A percentile compares a stretch with the other conserved stretches of the same genome.
phyloP scores from a whole-genome alignment of 2,113 vertebrate species.

The Astur gentilis region DNA sequence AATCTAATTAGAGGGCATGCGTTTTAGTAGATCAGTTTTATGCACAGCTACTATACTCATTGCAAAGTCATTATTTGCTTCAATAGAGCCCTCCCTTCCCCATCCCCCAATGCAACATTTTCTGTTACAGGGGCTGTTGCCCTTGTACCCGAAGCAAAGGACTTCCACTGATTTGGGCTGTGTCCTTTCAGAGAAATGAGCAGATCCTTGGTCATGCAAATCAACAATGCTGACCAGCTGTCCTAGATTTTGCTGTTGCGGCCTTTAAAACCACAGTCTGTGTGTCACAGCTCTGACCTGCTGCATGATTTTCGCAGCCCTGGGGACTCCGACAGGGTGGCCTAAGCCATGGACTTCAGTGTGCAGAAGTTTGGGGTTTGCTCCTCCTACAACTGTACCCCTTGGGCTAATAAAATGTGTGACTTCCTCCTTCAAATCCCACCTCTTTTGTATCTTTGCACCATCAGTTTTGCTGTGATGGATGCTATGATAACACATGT shows the following conservation, averaged over 20 bases:
- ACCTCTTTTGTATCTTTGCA: neutral
- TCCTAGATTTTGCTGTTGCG: neutral
- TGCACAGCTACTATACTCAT: neutral
- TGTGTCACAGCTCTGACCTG: neutral
- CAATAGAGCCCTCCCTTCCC: neutral
- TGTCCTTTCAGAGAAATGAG: neutral
- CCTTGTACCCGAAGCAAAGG: neutral
- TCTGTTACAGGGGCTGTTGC: neutral
- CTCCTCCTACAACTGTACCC: neutral
- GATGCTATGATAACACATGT: neutral
- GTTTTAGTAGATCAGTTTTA: neutral
- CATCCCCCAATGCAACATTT: rapidly evolving
- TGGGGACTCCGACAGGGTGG: neutral
- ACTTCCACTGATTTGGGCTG: neutral
- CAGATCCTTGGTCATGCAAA: neutral
- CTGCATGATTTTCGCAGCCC: neutral
- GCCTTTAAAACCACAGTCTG: neutral
- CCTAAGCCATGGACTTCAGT: neutral
- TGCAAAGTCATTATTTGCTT: neutral
- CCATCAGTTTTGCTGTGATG: neutral
- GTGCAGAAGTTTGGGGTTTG: neutral
- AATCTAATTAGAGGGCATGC: neutral
- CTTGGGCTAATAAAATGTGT: neutral
- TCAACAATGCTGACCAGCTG: neutral
- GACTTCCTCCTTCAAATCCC: neutral